phyloP scores from a whole-genome alignment of 2,113 vertebrate genomes.

The Larimichthys crocea region DNA sequence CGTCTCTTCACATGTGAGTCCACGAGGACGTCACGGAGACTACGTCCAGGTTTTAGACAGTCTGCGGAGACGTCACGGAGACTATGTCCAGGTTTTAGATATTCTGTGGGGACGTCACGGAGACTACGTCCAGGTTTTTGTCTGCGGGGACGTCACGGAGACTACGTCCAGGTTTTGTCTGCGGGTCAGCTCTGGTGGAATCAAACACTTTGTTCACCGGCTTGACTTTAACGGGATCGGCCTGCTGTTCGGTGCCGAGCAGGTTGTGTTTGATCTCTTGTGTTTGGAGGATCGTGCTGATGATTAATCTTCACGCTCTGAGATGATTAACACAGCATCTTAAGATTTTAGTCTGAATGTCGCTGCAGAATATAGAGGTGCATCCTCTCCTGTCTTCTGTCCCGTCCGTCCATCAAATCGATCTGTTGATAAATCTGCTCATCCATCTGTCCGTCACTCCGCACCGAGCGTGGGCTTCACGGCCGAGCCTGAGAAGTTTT shows the following conservation, averaged over 20 bases:
- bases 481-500: neutral
- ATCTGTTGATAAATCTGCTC: slow-evolving; percentile 31
- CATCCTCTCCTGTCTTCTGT: neutral
- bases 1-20: too few species aligned
- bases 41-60: too few species aligned
- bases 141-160: too few species aligned
- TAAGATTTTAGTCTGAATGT: neutral
- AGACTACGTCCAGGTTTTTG: too few species aligned
- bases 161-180: too few species aligned
- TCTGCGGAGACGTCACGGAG: too few species aligned
- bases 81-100: too few species aligned
- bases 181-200: too few species aligned
- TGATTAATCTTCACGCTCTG: neutral
- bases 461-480: neutral
- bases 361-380: neutral
- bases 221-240: neutral
- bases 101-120: too few species aligned
- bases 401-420: slow-evolving; percentile 12
- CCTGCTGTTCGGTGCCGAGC: too few species aligned
- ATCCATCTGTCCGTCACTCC: slow-evolving; percentile 13
- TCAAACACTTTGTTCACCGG: too few species aligned
- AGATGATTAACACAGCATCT: neutral
- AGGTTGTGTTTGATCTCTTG: neutral
- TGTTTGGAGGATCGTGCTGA: neutral
- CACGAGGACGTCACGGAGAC: too few species aligned